Base-by-base conservation (phyloP, 2,888 invertebrate species). In the Morpho deidamia region DNA sequence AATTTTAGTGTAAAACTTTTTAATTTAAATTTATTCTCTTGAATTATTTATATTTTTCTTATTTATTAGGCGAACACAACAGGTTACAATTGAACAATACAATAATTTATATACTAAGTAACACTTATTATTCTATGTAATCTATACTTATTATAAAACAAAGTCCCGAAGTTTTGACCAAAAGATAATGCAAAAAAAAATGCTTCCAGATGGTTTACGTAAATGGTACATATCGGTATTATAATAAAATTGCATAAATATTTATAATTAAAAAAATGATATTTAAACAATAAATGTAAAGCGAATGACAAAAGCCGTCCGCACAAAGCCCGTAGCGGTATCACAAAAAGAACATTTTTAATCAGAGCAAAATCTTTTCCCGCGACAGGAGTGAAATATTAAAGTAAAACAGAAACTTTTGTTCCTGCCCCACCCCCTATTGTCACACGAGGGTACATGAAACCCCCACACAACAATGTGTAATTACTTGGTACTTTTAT, bases 311-410 rank as follows among this genome's bases (percentile, higher is more conserved):
- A 62, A 65, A 61, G 57, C 52, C 51, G 49, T 49, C 54, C 62
- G 58, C 60, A 66, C 59, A 66, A 63, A 64, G 62, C 58, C 40
- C 54, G 42, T 38, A 43, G 55, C 62, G 54, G 58, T 64, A 64
- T 63, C 62, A 63, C 64, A 65, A 69, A 71, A 67, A 67, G 71
- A 68, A 68, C 76, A 69, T 78, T 81, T 64, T 80, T 81, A 80
- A 81, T 81, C 78, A 78, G 66, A 68, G 69, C 59, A 68, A 69
- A 72, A 76, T 76, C 72, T 69, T 76, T 73, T 67, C 69, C 64
- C 62, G 64, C 71, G 81, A 79, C 81, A 77, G 75, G 66, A 75
- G 75, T 82, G 83, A 83, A 76, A 82, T 83, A 83, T 83, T 83
- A 83, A 81, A 81, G 78, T 78, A 76, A 78, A 78, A 78, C 79